These are phyloP conservation scores for Tonatia bakeri DNA, from an alignment of 2,113 vertebrate genomes.

Conservation along the genomic window DNA sequence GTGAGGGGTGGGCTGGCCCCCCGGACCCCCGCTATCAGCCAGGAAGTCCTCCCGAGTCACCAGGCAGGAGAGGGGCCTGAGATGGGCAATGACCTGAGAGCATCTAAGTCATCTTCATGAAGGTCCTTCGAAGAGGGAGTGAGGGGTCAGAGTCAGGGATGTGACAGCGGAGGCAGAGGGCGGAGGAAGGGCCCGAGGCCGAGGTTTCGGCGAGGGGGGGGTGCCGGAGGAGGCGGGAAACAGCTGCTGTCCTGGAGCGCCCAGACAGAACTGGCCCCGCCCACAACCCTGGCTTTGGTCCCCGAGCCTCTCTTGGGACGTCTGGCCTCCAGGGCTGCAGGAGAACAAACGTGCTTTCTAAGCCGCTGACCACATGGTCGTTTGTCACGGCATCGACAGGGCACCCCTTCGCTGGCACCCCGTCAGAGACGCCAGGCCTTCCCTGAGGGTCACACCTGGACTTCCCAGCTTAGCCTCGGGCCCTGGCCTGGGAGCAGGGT, in stretches of 20 bases:
- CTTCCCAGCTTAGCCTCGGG: too few species aligned
- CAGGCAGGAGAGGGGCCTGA: neutral
- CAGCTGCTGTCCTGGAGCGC: too few species aligned
- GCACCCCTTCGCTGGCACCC: accelerated
- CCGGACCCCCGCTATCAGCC: too few species aligned
- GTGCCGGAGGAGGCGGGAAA: too few species aligned
- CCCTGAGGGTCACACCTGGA: neutral
- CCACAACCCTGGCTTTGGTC: neutral
- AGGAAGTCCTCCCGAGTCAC: neutral
- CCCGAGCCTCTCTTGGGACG: neutral
- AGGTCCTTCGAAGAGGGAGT: too few species aligned
- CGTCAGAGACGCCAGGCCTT: neutral
- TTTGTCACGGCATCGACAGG: accelerated
- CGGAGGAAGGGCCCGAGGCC: neutral
- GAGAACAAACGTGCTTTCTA: neutral
- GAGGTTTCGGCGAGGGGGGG: neutral
- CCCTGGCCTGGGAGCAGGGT: neutral
- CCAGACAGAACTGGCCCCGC: neutral
- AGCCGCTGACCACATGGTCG: accelerated
- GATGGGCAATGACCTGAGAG: too few species aligned
- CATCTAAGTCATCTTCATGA: neutral
- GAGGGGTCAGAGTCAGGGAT: neutral
- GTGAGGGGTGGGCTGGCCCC: neutral
- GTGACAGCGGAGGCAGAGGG: neutral
- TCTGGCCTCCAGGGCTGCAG: neutral